Evolutionary conservation across 2,113 vertebrate genomes (phyloP).

Genomic region (Sylvia atricapilla): DNA sequence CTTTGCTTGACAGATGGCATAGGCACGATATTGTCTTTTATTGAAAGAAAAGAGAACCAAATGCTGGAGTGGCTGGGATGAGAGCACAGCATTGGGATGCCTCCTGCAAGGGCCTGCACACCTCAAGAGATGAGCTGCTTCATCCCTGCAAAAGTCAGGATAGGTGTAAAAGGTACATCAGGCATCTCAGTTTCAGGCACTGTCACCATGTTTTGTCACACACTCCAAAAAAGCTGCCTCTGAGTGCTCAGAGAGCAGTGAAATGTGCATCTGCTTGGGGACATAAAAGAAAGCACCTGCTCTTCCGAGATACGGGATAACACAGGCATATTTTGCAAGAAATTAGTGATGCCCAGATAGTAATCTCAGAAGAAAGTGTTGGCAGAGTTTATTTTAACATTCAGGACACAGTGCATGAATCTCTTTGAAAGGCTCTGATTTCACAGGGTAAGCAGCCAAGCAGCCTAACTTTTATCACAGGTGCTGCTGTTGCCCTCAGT

Average conservation of each 20-base stretch:
- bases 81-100: background rate
- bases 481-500: background rate
- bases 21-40: background rate
- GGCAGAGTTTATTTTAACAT: background rate
- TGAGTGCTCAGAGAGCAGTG: background rate
- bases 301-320: background rate
- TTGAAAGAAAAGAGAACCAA: background rate
- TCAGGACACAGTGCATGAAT: background rate
- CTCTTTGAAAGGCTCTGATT: conserved; percentile 5
- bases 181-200: background rate
- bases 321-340: background rate
- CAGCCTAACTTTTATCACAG: background rate
- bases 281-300: conserved; percentile 23
- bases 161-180: background rate
- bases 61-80: background rate
- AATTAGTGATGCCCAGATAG: conserved; percentile 14
- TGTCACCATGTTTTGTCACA: conserved; percentile 16
- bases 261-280: conserved; percentile 28
- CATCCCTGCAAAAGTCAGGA: background rate
- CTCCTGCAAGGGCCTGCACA: background rate
- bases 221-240: background rate
- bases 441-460: background rate
- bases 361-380: background rate
- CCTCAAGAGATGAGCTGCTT: background rate
- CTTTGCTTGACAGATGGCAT: conserved; percentile 35